Conservation (phyloP, 2,113 vertebrate genomes). For the Toxotes jaculatrix region DNA sequence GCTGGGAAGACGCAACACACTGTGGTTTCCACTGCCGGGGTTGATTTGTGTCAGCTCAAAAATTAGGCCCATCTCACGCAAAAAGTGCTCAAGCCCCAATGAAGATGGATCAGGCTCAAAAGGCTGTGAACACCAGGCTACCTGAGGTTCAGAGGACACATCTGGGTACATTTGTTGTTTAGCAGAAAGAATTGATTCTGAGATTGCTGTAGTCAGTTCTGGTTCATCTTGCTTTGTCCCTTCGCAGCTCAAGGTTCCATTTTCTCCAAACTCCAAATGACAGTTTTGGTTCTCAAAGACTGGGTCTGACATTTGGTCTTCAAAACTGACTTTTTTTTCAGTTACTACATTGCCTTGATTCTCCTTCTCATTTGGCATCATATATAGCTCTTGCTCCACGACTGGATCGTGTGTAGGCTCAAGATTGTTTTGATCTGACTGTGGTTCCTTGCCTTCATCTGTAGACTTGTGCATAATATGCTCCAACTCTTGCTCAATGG, state of each 20-base stretch:
- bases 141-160: constrained; percentile 14
- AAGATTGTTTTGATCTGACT: constrained; percentile 9
- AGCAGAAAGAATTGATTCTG: neutral
- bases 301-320: constrained; percentile 5
- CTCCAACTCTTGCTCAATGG: neutral
- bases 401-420: neutral
- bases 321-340: neutral
- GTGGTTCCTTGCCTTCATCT: constrained; percentile 6
- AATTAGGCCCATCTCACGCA: constrained; percentile 83
- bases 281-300: neutral
- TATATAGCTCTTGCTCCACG: neutral
- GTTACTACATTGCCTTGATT: neutral
- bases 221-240: neutral
- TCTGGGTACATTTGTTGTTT: constrained; percentile 10
- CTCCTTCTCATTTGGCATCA: constrained; percentile 1
- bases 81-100: constrained; percentile 82
- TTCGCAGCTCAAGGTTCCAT: neutral
- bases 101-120: constrained; percentile 19
- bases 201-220: neutral
- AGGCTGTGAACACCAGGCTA: neutral
- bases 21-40: constrained; percentile 58
- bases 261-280: constrained; percentile 22
- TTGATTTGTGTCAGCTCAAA: constrained; percentile 77
- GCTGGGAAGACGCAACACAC: constrained; percentile 72
- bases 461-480: neutral